These are phyloP conservation scores for Planococcus citri DNA, from an alignment of 1,140 invertebrate species.

Conservation along the genomic window DNA sequence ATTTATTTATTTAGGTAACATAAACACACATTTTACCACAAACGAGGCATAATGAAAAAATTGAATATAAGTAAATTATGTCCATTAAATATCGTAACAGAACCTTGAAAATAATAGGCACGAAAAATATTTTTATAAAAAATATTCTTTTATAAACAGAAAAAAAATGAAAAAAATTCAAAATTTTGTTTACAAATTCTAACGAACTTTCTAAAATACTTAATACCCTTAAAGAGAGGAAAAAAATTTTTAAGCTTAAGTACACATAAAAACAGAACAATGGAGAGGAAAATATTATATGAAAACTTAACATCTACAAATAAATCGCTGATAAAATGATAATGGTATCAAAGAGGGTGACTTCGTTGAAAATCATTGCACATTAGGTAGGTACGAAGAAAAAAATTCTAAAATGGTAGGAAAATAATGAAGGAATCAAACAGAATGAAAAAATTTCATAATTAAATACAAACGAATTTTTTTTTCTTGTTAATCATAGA, in stretches of 20 bases:
- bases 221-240: neutral
- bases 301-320: neutral
- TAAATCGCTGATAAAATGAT: neutral
- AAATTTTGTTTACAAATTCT: neutral
- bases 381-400: too few relatives aligned
- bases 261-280: neutral
- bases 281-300: neutral
- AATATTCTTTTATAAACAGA: neutral
- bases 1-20: neutral
- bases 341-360: neutral
- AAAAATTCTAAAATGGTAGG: too few relatives aligned
- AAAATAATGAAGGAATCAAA: too few relatives aligned
- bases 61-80: neutral
- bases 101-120: neutral
- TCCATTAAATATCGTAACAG: neutral
- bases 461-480: too few relatives aligned
- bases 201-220: neutral
- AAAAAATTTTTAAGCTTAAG: too few relatives aligned
- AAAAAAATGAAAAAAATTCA: neutral
- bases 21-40: neutral
- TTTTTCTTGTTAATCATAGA: too few relatives aligned
- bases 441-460: too few relatives aligned
- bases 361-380: too few relatives aligned
- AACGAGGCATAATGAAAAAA: conserved; percentile 7
- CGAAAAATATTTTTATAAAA: conserved; percentile 8